Percentiles rank a stretch among this genome's conserved stretches.
Evolutionary conservation across 2,113 vertebrate genomes (phyloP).

Genomic region (Terrapene triunguis): DNA sequence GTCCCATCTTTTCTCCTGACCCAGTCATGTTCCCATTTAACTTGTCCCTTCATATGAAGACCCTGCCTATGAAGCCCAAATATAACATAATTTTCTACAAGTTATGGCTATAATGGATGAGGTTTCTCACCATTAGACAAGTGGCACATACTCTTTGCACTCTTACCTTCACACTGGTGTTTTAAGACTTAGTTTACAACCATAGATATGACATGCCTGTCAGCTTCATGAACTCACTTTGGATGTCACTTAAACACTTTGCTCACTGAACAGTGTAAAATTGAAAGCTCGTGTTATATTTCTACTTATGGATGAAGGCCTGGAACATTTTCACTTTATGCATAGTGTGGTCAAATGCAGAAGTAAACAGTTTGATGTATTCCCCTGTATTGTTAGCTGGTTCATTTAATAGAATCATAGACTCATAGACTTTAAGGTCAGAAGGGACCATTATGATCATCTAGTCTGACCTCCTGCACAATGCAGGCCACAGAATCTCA

Average conservation of each 20-base stretch:
- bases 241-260: not conserved
- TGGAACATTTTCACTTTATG: not conserved
- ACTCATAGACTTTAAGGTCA: no score
- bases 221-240: not conserved
- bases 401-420: no score
- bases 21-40: not conserved
- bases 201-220: not conserved
- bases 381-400: rapidly evolving
- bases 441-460: no score
- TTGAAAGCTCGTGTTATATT: not conserved
- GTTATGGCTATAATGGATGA: rapidly evolving
- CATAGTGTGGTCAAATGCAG: not conserved
- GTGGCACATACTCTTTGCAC: not conserved
- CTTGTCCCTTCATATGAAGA: not conserved
- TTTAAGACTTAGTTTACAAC: not conserved
- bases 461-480: no score
- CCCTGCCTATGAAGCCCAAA: not conserved
- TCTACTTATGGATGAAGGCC: not conserved
- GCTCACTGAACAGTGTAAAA: not conserved
- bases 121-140: not conserved
- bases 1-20: not conserved
- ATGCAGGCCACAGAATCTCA: no score
- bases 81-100: not conserved
- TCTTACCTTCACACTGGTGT: not conserved
- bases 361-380: not conserved